Evolutionary conservation across 2,888 invertebrate species (phyloP), one percentile per base, ranked within the genome.

Genomic region (Drosophila atroscutellata): DNA sequence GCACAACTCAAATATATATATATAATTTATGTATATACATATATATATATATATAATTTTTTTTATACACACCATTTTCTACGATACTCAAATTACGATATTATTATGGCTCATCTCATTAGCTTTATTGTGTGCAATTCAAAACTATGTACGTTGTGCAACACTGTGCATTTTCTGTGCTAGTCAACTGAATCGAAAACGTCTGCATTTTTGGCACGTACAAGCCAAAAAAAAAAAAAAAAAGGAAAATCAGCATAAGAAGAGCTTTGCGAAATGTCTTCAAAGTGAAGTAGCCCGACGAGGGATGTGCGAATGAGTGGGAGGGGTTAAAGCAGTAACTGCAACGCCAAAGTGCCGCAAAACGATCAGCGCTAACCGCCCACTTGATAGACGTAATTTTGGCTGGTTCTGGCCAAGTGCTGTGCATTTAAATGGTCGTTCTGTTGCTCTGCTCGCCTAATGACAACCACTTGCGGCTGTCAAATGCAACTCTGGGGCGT

Each of bases 391-490:
- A 77, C 79, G 90, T 75, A 89, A 89, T 86, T 88, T 89, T 54
- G 64, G 73, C 26, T 11, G 39, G 20, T 49, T 20, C 36, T 79
- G 65, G 62, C 66, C 77, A 76, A 69, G 65, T 65, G 69, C 75
- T 83, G 83, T 83, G 83, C 86, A 90, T 86, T 90, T 86, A 86
- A 86, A 86, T 86, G 83, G 74, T 80, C 86, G 81, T 81, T 87
- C 75, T 89, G 80, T 76, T 76, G 77, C 74, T 79, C 42, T 68
- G 64, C 59, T 81, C 70, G 67, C 89, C 77, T 86, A 86, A 86
- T 86, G 89, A 89, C 88, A 86, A 88, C 88, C 90, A 88, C 90
- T 83, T 89, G 88, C 86, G 90, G 86, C 90, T 89, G 86, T 89
- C 90, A 86, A 85, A 87, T 86, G 88, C 89, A 86, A 80, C 78